Evolutionary conservation across 92 coral and sea anemone species (phyloP).

Genomic region (Diadumene lineata): DNA sequence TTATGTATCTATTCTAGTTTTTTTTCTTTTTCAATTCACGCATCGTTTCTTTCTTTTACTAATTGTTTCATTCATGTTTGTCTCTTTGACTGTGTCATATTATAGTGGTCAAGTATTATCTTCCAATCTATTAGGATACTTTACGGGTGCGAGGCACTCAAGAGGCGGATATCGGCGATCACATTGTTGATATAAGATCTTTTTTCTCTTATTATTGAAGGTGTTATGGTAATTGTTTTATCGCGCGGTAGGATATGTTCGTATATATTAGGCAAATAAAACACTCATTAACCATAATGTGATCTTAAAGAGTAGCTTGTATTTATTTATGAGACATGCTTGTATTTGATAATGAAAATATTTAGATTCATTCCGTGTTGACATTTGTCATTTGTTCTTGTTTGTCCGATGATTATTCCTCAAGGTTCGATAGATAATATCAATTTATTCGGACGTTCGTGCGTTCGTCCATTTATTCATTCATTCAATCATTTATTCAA

Average conservation of each 20-base stretch:
- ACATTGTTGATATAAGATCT: neutral
- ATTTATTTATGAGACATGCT: too few relatives aligned
- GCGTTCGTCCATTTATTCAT: too few relatives aligned
- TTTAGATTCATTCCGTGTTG: neutral
- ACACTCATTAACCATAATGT: too few relatives aligned
- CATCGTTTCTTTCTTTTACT: neutral
- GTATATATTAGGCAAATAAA: too few relatives aligned
- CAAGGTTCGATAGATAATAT: too few relatives aligned
- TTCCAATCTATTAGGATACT: neutral
- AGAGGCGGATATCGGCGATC: neutral
- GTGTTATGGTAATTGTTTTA: constrained; percentile 1
- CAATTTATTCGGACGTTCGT: too few relatives aligned
- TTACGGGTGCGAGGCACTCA: neutral
- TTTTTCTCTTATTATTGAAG: neutral
- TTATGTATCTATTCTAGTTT: neutral
- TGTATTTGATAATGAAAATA: neutral
- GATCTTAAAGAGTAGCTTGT: too few relatives aligned
- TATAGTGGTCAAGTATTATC: neutral
- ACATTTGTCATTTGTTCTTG: neutral
- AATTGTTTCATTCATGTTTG: neutral
- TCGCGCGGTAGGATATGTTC: too few relatives aligned
- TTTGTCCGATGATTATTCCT: too few relatives aligned
- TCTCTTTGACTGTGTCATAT: neutral
- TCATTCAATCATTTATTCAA: too few relatives aligned
- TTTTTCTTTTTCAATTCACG: neutral